phyloP scores from a whole-genome alignment of 37 sponge, comb jelly and placozoan genomes.

The Axinella damicornis region DNA sequence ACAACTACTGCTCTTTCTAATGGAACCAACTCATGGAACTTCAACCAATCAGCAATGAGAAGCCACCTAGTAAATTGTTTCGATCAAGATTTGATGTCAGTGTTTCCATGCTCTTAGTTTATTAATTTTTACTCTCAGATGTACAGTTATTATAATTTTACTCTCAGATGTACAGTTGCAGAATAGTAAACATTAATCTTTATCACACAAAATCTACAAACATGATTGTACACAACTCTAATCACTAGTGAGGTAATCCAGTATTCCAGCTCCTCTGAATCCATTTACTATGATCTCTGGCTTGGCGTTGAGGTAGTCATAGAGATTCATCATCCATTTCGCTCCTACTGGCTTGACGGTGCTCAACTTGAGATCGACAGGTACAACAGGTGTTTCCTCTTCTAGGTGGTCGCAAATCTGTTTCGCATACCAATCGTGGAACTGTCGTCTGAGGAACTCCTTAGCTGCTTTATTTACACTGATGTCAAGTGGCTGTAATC shows the following conservation, averaged over 20 bases:
- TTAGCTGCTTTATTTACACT: constrained; percentile 70
- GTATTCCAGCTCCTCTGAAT: constrained; percentile 66
- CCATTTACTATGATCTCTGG: constrained; percentile 63
- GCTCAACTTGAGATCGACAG: constrained; percentile 38
- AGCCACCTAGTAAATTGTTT: constrained; percentile 38
- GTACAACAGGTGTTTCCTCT: not conserved
- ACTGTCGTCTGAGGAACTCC: constrained; percentile 32
- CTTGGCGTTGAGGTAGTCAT: constrained; percentile 49
- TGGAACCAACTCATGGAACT: constrained; percentile 13
- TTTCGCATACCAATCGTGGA: constrained; percentile 54
- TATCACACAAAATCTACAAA: constrained; percentile 10
- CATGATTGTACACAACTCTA: not conserved
- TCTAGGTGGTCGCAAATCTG: constrained; percentile 38
- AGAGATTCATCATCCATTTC: constrained; percentile 65
- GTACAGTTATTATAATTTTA: not conserved
- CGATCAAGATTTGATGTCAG: not conserved
- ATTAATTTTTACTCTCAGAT: not conserved
- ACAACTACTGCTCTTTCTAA: constrained; percentile 31
- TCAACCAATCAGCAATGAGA: constrained; percentile 49
- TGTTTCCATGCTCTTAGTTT: not conserved
- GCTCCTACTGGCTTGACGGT: constrained; percentile 59
- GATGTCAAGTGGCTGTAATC: constrained; percentile 53
- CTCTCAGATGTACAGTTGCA: not conserved
- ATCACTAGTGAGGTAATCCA: not conserved
- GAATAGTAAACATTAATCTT: not conserved